Evolutionary conservation across 2,797 vertebrate species (phyloP).

Genomic region (Leptodactylus fallax): DNA sequence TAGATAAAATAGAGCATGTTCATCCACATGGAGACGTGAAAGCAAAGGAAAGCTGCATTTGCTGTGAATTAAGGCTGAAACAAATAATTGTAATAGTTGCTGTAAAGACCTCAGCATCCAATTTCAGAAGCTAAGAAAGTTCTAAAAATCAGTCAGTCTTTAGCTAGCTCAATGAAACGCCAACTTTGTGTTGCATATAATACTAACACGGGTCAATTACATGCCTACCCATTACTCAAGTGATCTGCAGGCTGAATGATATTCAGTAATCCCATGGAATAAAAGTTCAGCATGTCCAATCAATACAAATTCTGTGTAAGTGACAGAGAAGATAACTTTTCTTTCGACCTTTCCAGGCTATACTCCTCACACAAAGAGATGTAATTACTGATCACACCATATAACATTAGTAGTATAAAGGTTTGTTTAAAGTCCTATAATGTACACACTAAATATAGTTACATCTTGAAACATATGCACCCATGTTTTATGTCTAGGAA

Average conservation of each 20-base stretch:
- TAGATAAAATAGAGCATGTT: constrained; percentile 21
- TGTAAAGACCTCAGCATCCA: constrained; percentile 21
- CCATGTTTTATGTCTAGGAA: no score
- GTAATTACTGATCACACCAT: background rate
- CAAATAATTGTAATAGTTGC: background rate
- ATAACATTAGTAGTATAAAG: background rate
- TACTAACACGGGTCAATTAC: constrained; percentile 37
- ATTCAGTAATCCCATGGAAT: constrained; percentile 34
- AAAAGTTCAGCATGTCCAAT: constrained; percentile 38
- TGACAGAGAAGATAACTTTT: constrained; percentile 8
- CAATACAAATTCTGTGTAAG: constrained; percentile 19
- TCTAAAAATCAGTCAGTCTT: constrained; percentile 41
- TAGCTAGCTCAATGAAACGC: constrained; percentile 5
- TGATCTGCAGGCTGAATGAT: constrained; percentile 25
- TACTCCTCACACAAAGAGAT: background rate
- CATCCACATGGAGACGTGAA: background rate
- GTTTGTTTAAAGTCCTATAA: background rate
- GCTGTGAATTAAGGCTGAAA: constrained; percentile 23
- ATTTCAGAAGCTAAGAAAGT: constrained; percentile 18
- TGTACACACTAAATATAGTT: background rate
- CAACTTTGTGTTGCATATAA: constrained; percentile 9
- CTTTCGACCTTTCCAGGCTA: background rate
- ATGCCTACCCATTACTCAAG: constrained; percentile 26
- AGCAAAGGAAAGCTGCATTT: constrained; percentile 1
- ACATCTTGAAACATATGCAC: background rate